Percentiles rank a stretch among this genome's conserved stretches.
Conservation (phyloP, 53 echinoderm and acorn worm species). For the Echinometra lucunter region DNA sequence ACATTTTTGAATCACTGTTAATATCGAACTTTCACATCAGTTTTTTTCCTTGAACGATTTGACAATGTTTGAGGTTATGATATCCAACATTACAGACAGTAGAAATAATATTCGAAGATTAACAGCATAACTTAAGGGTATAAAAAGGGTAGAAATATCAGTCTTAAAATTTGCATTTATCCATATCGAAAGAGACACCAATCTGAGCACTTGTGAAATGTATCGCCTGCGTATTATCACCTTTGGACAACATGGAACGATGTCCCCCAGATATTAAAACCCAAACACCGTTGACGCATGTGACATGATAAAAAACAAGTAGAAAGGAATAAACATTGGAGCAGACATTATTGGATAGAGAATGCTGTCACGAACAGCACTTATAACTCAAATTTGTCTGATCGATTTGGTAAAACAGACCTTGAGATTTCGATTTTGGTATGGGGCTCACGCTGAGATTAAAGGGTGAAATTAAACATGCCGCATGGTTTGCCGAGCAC, state of each 20-base stretch:
- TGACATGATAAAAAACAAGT: background rate
- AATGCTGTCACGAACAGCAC: constrained; percentile 21
- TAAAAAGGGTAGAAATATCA: no score
- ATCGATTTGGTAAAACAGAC: constrained; percentile 41
- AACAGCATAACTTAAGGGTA: no score
- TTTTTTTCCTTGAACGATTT: no score
- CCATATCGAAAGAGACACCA: background rate
- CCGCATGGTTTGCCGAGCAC: background rate
- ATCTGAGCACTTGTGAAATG: background rate
- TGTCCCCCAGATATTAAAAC: background rate
- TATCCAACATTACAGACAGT: no score
- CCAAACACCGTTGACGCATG: background rate
- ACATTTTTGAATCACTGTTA: no score
- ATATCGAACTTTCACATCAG: no score
- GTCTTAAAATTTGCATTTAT: no score
- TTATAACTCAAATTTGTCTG: constrained; percentile 28
- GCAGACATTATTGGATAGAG: background rate
- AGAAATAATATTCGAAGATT: no score
- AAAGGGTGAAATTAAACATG: background rate
- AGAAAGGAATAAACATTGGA: background rate
- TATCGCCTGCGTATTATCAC: background rate
- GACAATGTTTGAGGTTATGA: no score
- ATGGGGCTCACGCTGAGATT: background rate
- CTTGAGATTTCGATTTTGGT: constrained; percentile 31
- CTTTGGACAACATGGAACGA: background rate